Conservation (phyloP, 2,113 vertebrate genomes). For the Proteles cristata region DNA sequence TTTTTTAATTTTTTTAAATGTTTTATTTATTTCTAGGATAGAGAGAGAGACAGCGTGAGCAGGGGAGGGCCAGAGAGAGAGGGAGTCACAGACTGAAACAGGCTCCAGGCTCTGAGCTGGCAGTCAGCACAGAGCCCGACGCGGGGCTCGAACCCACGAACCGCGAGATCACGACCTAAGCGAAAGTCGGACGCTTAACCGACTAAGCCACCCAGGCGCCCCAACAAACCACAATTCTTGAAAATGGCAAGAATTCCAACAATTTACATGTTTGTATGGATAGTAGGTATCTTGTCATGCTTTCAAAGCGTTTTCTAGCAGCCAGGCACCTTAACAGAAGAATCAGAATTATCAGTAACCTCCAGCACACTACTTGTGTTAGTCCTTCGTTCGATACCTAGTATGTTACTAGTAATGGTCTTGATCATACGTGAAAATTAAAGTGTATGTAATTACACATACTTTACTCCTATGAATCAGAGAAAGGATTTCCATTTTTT, state of each 20-base stretch:
- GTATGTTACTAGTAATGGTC: background rate
- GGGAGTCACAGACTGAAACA: too few species aligned
- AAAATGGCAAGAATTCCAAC: background rate
- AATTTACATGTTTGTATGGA: background rate
- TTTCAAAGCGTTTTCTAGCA: background rate
- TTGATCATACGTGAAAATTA: background rate
- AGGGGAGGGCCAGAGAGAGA: too few species aligned
- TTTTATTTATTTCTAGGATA: too few species aligned
- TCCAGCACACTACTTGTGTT: background rate
- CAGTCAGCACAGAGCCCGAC: too few species aligned
- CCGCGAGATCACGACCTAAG: too few species aligned
- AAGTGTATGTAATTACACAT: background rate
- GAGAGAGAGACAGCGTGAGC: too few species aligned
- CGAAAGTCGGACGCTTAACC: too few species aligned
- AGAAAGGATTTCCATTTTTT: background rate
- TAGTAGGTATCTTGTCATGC: background rate
- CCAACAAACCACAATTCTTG: background rate
- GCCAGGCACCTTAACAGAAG: background rate
- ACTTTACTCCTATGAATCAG: background rate
- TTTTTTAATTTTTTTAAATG: too few species aligned
- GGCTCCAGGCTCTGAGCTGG: too few species aligned
- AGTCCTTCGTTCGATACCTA: background rate
- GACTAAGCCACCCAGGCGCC: too few species aligned
- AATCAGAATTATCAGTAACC: conserved; percentile 7
- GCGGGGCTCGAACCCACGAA: too few species aligned